Evolutionary conservation across 2,888 invertebrate genomes (phyloP).

Genomic region (Baccha elongata): DNA sequence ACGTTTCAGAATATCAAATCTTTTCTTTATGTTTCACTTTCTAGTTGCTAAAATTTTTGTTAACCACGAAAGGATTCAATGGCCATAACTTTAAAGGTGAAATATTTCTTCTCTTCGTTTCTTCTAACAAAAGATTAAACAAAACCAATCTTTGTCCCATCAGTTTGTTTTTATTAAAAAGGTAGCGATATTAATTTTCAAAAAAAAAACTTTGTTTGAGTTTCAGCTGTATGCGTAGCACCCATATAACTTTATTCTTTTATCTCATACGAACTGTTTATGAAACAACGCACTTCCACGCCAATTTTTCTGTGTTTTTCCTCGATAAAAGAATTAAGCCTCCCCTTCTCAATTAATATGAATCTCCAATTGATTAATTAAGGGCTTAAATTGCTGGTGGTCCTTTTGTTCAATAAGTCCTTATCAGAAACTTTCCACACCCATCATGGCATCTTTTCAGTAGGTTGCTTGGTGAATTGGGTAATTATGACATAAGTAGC

Average conservation of each 20-base stretch:
- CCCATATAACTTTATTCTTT: background rate
- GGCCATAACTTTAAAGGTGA: too few species aligned
- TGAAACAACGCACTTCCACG: background rate
- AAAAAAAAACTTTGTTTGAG: too few species aligned
- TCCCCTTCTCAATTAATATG: background rate
- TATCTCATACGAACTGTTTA: conserved; percentile 4
- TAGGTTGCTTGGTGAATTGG: background rate
- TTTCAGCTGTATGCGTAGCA: background rate
- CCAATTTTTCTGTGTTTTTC: background rate
- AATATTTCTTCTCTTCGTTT: too few species aligned
- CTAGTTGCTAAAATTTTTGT: too few species aligned
- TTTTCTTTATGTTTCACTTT: too few species aligned
- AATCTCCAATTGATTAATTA: conserved; percentile 57
- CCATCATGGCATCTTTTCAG: background rate
- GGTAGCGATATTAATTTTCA: too few species aligned
- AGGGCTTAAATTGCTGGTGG: conserved; percentile 28
- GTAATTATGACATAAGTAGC: conserved; percentile 24
- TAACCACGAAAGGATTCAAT: too few species aligned
- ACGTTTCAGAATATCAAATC: too few species aligned
- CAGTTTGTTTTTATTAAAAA: too few species aligned
- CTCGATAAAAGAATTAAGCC: conserved; percentile 24
- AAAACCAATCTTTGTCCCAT: too few species aligned
- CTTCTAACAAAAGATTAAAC: too few species aligned
- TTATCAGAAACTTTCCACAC: conserved; percentile 7
- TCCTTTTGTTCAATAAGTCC: conserved; percentile 14